A percentile compares a stretch with the other conserved stretches of the same genome.
phyloP scores from a whole-genome alignment of 2,888 invertebrate genomes.

The Leptopilina myrica region DNA sequence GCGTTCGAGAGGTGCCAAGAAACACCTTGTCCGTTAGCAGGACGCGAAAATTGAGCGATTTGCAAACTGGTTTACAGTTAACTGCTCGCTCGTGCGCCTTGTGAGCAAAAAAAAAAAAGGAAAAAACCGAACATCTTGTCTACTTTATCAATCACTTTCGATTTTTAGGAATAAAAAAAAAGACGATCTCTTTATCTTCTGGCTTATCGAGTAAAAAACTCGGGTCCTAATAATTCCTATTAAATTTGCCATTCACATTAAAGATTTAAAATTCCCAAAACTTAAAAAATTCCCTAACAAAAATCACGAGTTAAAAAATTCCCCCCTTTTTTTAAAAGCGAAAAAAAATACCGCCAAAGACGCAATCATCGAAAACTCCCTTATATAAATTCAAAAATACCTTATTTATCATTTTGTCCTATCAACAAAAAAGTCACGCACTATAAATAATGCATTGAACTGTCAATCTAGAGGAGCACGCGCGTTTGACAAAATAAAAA shows the following conservation, averaged over 20 bases:
- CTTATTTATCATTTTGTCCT: too few relatives aligned
- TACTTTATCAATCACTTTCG: slow-evolving; percentile 46
- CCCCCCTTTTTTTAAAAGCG: too few relatives aligned
- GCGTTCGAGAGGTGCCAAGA: slow-evolving; percentile 59
- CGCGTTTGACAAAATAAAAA: not conserved
- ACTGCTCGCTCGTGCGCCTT: slow-evolving; percentile 42
- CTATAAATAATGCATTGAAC: not conserved
- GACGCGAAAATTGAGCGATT: slow-evolving; percentile 60
- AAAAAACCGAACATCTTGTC: slow-evolving; percentile 31
- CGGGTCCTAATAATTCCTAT: too few relatives aligned
- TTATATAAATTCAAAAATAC: too few relatives aligned
- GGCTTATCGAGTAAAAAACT: too few relatives aligned
- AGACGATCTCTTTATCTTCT: slow-evolving; percentile 41
- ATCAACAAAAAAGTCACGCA: too few relatives aligned
- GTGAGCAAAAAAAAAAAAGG: slow-evolving; percentile 34
- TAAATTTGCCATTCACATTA: too few relatives aligned
- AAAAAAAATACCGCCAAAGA: too few relatives aligned
- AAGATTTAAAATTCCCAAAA: too few relatives aligned
- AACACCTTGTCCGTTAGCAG: slow-evolving; percentile 55
- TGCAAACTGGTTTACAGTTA: slow-evolving; percentile 56
- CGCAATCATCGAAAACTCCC: too few relatives aligned
- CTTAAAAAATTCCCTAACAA: too few relatives aligned
- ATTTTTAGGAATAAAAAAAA: slow-evolving; percentile 36
- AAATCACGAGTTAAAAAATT: too few relatives aligned
- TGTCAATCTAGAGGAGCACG: not conserved